Conservation (phyloP, 2,797 vertebrate genomes). For the Galagoides demidoff region DNA sequence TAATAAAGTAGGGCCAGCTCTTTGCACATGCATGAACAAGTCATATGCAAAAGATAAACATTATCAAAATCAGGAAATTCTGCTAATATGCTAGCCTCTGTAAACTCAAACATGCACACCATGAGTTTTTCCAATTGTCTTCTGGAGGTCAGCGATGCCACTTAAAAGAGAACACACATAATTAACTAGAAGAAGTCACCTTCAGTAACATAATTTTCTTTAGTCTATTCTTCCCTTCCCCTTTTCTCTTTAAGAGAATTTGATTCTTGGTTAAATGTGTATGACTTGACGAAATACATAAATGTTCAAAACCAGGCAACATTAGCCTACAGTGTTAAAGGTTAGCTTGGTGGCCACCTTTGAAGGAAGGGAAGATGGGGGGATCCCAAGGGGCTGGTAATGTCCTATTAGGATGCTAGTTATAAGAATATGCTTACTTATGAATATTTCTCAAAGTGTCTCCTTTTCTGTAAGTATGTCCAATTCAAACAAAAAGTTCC, state of each 20-base stretch:
- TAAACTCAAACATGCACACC: not conserved
- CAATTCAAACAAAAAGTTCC: not conserved
- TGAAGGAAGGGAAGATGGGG: not conserved
- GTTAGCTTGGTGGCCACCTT: too few relatives aligned
- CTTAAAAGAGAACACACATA: not conserved
- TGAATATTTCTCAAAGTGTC: not conserved
- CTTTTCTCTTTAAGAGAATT: not conserved
- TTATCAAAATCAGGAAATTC: not conserved
- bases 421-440: not conserved
- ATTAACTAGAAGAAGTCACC: not conserved
- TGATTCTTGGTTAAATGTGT: not conserved
- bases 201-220: not conserved
- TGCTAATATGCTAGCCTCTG: not conserved
- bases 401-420: not conserved
- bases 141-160: not conserved
- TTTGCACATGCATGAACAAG: not conserved
- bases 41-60: not conserved
- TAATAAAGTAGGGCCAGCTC: not conserved
- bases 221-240: not conserved
- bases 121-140: not conserved
- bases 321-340: not conserved
- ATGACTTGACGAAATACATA: not conserved
- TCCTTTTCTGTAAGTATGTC: not conserved
- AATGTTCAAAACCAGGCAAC: not conserved
- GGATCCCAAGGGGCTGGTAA: not conserved